Conservation (phyloP, 2,797 vertebrate genomes). For the Pangasius macronema region DNA sequence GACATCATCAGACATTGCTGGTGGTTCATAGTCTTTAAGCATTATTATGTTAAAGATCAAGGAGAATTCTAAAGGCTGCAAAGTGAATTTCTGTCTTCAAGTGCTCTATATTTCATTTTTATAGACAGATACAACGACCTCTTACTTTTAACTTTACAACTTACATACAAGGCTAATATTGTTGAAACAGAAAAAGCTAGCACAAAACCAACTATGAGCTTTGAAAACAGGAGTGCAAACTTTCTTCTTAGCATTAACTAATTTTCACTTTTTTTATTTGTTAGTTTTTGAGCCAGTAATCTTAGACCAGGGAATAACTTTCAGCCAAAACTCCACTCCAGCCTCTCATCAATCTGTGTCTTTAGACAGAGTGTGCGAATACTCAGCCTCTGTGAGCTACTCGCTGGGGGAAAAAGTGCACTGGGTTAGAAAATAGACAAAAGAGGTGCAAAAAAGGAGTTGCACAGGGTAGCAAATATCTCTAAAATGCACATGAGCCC, state of each 20-base stretch:
- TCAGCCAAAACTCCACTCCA: constrained; percentile 28
- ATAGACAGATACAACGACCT: constrained; percentile 14
- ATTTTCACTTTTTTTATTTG: background rate
- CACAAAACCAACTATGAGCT: constrained; percentile 45
- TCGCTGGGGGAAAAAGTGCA: constrained; percentile 11
- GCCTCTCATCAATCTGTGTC: constrained; percentile 10
- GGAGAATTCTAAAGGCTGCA: constrained; percentile 27
- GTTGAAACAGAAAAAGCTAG: constrained; percentile 28
- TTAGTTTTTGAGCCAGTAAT: background rate
- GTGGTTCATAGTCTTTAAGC: constrained; percentile 58
- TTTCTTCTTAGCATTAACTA: background rate
- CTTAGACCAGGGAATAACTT: background rate
- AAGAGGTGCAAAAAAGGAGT: constrained; percentile 37
- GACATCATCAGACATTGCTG: constrained; percentile 46
- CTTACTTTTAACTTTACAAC: constrained; percentile 11
- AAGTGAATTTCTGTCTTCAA: constrained; percentile 27
- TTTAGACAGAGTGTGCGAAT: constrained; percentile 50
- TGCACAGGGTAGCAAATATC: background rate
- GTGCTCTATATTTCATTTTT: constrained; percentile 50
- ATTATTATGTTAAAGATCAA: constrained; percentile 43
- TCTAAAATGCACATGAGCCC: background rate
- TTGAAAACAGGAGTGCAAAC: constrained; percentile 39
- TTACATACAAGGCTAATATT: constrained; percentile 50
- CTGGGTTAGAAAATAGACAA: constrained; percentile 52
- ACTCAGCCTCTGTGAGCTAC: background rate